These are phyloP conservation scores for Uria aalge DNA, from an alignment of 2,113 vertebrate genomes.

Conservation along the genomic window DNA sequence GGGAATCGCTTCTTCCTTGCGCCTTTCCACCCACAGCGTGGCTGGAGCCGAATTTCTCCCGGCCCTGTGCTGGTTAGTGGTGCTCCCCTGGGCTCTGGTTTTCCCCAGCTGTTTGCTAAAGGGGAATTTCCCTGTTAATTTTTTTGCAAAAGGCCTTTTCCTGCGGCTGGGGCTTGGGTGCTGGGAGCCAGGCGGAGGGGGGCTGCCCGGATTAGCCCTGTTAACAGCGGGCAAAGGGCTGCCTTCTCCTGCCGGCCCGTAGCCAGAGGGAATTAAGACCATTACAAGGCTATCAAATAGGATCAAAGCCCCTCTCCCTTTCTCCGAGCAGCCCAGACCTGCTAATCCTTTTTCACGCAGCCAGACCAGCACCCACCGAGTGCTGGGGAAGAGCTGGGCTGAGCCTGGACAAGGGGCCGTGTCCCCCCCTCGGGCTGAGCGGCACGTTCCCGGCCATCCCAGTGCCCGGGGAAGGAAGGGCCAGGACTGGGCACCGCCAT, in stretches of 20 bases:
- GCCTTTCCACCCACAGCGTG: accelerated
- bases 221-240: not conserved
- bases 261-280: slow-evolving; percentile 25
- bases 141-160: not conserved
- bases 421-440: not conserved
- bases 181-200: not conserved
- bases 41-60: not conserved
- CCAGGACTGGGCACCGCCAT: accelerated
- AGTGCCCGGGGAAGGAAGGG: not conserved
- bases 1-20: not conserved
- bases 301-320: slow-evolving; percentile 22
- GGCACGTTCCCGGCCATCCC: accelerated
- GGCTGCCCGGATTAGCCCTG: not conserved
- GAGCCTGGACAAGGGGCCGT: accelerated
- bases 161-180: accelerated
- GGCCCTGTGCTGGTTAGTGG: not conserved
- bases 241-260: not conserved
- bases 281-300: slow-evolving; percentile 37
- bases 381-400: not conserved
- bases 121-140: accelerated
- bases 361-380: not conserved
- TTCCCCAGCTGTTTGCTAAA: not conserved
- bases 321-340: not conserved
- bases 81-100: not conserved
- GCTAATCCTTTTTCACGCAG: slow-evolving; percentile 40